phyloP scores from a whole-genome alignment of 2,113 vertebrate genomes.

The Tachysurus fulvidraco region DNA sequence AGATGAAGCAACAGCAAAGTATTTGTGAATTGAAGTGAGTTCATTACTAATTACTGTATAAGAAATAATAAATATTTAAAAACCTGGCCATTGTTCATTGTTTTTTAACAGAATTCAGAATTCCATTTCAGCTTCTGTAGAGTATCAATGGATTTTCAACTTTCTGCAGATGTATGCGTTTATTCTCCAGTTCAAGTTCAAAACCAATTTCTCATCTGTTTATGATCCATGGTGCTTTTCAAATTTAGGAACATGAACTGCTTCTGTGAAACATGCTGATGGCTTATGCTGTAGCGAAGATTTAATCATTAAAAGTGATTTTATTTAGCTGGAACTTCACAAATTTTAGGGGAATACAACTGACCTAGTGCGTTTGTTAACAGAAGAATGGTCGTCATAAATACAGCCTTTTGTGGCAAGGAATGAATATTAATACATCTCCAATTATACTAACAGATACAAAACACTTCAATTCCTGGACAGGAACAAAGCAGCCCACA shows the following conservation, averaged over 20 bases:
- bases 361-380: neutral
- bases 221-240: neutral
- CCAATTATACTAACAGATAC: constrained; percentile 19
- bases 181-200: neutral
- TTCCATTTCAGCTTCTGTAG: neutral
- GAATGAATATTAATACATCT: constrained; percentile 37
- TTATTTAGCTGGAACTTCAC: neutral
- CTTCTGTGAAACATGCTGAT: neutral
- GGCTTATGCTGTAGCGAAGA: neutral
- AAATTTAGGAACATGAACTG: neutral
- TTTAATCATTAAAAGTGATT: neutral
- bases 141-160: neutral
- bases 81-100: neutral
- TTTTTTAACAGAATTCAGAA: neutral
- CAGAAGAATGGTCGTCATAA: neutral
- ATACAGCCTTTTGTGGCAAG: constrained; percentile 1
- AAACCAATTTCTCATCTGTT: neutral
- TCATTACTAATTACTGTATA: too few relatives aligned
- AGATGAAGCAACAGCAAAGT: neutral
- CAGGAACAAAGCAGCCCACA: constrained; percentile 45
- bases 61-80: neutral
- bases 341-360: neutral
- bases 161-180: neutral
- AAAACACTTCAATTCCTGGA: constrained; percentile 47
- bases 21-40: neutral